phyloP scores from a whole-genome alignment of 2,113 vertebrate genomes.

The Daboia siamensis region DNA sequence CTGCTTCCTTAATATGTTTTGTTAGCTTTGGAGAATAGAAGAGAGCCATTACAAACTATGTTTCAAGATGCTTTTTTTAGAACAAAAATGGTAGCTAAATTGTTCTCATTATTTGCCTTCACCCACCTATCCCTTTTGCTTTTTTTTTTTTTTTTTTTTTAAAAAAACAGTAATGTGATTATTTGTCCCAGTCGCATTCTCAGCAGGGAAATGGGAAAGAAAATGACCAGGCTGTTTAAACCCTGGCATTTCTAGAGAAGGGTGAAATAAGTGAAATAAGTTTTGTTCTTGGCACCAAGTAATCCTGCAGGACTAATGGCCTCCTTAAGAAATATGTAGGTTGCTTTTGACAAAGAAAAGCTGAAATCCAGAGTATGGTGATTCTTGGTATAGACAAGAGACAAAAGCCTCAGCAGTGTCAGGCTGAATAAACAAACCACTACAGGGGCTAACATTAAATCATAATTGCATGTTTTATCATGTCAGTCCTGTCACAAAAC shows the following conservation, averaged over 20 bases:
- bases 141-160: neutral
- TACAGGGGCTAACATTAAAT: constrained; percentile 50
- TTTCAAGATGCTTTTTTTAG: neutral
- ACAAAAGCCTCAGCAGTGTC: constrained; percentile 45
- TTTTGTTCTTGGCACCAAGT: constrained; percentile 22
- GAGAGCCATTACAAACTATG: neutral
- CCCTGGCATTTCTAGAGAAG: constrained; percentile 1
- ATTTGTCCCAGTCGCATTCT: constrained; percentile 21
- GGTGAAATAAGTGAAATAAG: constrained; percentile 33
- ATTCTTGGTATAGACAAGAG: constrained; percentile 17
- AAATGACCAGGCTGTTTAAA: constrained; percentile 19
- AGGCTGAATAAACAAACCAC: constrained; percentile 49
- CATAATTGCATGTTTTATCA: constrained; percentile 59
- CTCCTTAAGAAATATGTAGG: neutral
- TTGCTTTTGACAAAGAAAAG: constrained; percentile 7
- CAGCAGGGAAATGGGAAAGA: constrained; percentile 37
- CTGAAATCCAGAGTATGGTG: constrained; percentile 14
- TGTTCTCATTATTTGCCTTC: neutral
- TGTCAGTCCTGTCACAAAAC: constrained; percentile 49
- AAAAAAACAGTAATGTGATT: constrained; percentile 39
- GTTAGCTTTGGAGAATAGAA: neutral
- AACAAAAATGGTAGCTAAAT: neutral
- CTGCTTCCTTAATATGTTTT: constrained; percentile 21
- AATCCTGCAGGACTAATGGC: constrained; percentile 19
- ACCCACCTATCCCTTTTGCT: constrained; percentile 25